Conservation (phyloP, 1,140 invertebrate species). For the Lucilia sericata region DNA sequence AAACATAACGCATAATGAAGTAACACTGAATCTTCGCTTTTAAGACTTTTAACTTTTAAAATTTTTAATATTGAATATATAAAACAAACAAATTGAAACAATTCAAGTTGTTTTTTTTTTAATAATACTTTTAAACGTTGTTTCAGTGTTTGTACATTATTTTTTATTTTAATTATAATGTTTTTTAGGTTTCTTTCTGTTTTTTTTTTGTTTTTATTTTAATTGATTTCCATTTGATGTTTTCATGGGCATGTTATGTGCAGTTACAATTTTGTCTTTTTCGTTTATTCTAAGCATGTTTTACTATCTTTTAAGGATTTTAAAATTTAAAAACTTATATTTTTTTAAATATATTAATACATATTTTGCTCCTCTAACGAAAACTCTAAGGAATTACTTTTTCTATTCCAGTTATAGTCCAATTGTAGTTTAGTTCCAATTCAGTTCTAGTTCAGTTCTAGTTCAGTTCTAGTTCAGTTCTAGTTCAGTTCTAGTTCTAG, state of each 20-base stretch:
- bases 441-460: no score
- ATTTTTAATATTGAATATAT: background rate
- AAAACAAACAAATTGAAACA: background rate
- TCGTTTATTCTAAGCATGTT: background rate
- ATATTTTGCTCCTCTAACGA: no score
- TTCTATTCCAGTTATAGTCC: no score
- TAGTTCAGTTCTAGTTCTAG: no score
- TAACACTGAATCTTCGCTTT: slow-evolving; percentile 6
- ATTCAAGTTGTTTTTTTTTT: background rate
- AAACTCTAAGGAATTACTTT: no score
- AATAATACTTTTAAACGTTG: background rate
- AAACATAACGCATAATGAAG: background rate
- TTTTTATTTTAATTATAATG: background rate
- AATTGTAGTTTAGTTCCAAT: no score
- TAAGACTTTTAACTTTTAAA: background rate
- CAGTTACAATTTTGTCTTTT: background rate
- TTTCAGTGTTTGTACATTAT: background rate
- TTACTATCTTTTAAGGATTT: no score
- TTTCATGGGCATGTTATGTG: background rate
- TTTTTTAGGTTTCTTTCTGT: background rate
- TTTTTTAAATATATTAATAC: no score
- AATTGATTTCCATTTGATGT: no score
- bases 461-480: no score
- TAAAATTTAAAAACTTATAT: no score
- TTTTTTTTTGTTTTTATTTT: background rate